Base-by-base conservation (phyloP, 2,113 vertebrate species). In the Anarrhichthys ocellatus region DNA sequence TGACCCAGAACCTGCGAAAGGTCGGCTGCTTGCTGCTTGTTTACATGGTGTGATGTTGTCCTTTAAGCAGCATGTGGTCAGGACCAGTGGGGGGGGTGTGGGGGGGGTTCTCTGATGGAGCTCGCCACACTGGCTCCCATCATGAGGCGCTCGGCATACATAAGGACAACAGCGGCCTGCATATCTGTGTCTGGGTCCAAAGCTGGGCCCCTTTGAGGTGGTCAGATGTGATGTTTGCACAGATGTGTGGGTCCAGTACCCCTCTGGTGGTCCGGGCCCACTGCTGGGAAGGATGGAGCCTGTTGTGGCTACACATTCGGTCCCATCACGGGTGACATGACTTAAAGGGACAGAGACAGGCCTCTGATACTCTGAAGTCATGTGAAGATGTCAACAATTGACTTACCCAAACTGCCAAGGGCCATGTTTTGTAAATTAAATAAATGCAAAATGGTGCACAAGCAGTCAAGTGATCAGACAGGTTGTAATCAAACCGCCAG, bases 201-300 rank as follows among this genome's bases (percentile, higher is more conserved):
- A 29, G 84, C 87, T 76, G 34, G 87, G 74, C 74, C 80, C 72
- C 86, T 89, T 90, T 89, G 81, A 93, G 89, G 82, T 86, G 86
- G 83, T 92, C 87, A 81, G 83, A 89, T 42, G 36, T 80, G 62
- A 89, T 95, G 93, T 95, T 95, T 95, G 91, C 75, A 95, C 94
- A 95, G 95, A 94, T 95, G 94, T 93, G 73, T 82, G 78, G 80
- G 86, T 90, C 87, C 67, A 67, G 56, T 86, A 58, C 70, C 86
- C 85, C 75, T 86, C 78, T 84, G 85, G 85, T 85, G 84, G 84
- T 84, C 89, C 22, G 7, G 10, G 70, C 78, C 86, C 58, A 58
- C 81, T 78, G 50, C 77, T 61, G 76, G 68, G 86, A 79, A 44
- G 29, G 67, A 80, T 58, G 67, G 71, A 85, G 76, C 69, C 86